These are phyloP conservation scores for Sinotaia quadrata DNA, from an alignment of 2,888 invertebrate genomes.

Conservation along the genomic window DNA sequence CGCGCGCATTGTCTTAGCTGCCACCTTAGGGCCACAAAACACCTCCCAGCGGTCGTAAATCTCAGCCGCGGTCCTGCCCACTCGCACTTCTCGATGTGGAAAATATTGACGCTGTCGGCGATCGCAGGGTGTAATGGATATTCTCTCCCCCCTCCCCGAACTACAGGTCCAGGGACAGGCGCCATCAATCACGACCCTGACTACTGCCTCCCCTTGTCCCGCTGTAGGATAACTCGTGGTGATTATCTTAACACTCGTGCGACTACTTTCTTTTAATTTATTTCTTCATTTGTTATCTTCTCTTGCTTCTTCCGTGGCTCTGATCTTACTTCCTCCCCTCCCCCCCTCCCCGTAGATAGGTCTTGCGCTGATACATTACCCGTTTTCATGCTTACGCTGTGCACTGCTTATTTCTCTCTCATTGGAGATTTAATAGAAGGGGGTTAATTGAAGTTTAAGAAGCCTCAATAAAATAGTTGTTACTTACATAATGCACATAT, in stretches of 20 bases:
- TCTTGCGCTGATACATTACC: too few relatives aligned
- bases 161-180: constrained; percentile 14
- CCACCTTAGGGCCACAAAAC: neutral
- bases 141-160: constrained; percentile 13
- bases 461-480: too few relatives aligned
- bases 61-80: neutral
- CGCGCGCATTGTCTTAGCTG: constrained; percentile 12
- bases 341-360: neutral
- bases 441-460: too few relatives aligned
- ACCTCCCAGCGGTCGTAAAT: constrained; percentile 18
- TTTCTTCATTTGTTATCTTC: too few relatives aligned
- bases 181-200: constrained; percentile 20
- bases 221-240: too few relatives aligned
- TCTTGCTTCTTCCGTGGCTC: neutral
- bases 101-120: constrained; percentile 24
- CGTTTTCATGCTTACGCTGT: too few relatives aligned
- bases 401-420: too few relatives aligned
- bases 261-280: too few relatives aligned
- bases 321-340: neutral
- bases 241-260: too few relatives aligned
- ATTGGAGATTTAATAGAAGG: too few relatives aligned
- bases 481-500: too few relatives aligned
- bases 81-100: constrained; percentile 11
- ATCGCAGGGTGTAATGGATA: constrained; percentile 21
- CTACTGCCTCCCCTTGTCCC: too few relatives aligned